phyloP scores from a whole-genome alignment of 2,888 invertebrate genomes.

The Archaeoteleia sp. region DNA sequence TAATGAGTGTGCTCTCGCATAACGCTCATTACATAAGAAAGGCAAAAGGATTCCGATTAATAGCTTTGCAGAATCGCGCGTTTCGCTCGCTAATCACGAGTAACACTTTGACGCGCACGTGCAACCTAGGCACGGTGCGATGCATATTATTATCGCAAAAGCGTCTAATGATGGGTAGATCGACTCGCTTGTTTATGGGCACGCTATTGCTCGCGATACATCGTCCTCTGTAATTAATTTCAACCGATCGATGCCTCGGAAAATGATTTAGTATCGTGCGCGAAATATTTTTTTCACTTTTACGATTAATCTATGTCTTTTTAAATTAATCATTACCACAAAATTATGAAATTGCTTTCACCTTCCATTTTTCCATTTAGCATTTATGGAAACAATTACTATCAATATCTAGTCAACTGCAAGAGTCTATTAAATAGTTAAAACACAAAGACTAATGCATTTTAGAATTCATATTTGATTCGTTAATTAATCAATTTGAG shows the following conservation, averaged over 20 bases:
- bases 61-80: constrained; percentile 18
- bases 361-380: no score
- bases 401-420: no score
- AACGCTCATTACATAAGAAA: constrained; percentile 2
- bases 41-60: constrained; percentile 24
- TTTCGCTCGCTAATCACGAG: constrained; percentile 42
- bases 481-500: no score
- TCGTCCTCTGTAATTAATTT: constrained; percentile 67
- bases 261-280: constrained; percentile 27
- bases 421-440: no score
- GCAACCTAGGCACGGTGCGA: constrained; percentile 47
- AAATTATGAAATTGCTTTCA: no score
- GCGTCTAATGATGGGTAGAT: constrained; percentile 67
- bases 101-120: constrained; percentile 56
- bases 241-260: constrained; percentile 50
- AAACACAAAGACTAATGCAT: no score
- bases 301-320: no score
- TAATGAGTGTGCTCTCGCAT: neutral
- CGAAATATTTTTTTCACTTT: no score
- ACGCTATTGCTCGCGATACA: constrained; percentile 58
- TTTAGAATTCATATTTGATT: no score
- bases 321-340: no score
- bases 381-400: no score
- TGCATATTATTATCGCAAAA: constrained; percentile 69
- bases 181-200: constrained; percentile 68